Base-by-base conservation (phyloP, 1,140 invertebrate genomes). In the Cherax quadricarinatus region DNA sequence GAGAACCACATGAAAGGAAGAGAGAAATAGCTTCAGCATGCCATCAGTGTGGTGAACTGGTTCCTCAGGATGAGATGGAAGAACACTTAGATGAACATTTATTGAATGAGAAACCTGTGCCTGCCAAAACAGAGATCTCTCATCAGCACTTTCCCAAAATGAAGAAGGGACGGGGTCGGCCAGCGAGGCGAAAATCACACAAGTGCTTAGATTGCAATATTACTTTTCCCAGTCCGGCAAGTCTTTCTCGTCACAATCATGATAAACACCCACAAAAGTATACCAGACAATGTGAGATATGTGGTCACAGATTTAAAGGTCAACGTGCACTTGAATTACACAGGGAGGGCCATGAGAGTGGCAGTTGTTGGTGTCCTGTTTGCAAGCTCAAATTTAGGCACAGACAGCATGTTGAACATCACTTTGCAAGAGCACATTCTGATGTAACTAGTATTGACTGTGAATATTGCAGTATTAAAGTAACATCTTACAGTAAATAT, bases 161-260 rank as follows among this genome's bases (percentile, higher is more conserved):
- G 7, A 80, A 53, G 51, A 90, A 48, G 30, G 14, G 78, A 21
- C 83, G 57, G 41, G 62, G 78, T 41, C 51, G 83, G 10, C 75
- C 48, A 18, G 75, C 70, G 5, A 86, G 60, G 51, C 85, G 41
- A n/a, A 66, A 66, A 73, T 41, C 53, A 16, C 62, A 49, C 12
- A 70, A 30, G 5, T 91, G 90, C 66, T 21, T 24, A 7, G 84
- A 86, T n/a, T 91, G 90, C 48, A 66, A 82, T 66, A 12, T 91
- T 12, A 70, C 49, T 30, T 91, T 91, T 78, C 62, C 84, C n/a
- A 86, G 84, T 62, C 48, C 90, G 16, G 90, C 90, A 41, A 75
- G 84, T 18, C 78, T 91, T 14, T 91, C 90, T 3, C 90, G 90
- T n/a, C 90, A 91, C 75, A 91, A 91, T 73, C 85, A 91, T n/a